Conservation (phyloP, 2,888 invertebrate genomes). For the Sepioteuthis lessoniana region DNA sequence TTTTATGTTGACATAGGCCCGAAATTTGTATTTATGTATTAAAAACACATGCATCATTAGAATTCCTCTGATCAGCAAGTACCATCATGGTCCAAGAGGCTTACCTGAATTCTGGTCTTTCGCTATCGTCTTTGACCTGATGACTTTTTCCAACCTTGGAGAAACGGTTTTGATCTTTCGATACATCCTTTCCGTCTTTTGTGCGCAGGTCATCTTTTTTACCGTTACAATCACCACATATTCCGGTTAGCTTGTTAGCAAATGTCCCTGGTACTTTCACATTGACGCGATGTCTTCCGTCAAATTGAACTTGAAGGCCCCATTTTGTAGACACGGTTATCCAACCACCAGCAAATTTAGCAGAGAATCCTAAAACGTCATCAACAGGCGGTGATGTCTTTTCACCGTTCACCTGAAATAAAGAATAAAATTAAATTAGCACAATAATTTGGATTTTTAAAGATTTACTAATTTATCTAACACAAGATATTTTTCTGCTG, state of each 20-base stretch:
- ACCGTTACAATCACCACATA: conserved; percentile 62
- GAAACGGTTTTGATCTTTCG: conserved; percentile 50
- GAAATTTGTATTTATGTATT: no score
- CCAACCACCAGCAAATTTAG: conserved; percentile 51
- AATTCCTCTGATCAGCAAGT: no score
- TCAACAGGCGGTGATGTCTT: background rate
- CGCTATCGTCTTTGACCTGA: conserved; percentile 57
- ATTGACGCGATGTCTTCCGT: conserved; percentile 55
- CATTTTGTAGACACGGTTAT: conserved; percentile 54
- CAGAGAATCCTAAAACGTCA: conserved; percentile 35
- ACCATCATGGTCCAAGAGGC: no score
- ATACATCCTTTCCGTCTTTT: conserved; percentile 54
- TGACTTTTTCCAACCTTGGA: conserved; percentile 55
- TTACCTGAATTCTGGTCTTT: background rate
- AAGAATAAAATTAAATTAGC: background rate
- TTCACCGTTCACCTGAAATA: conserved; percentile 35
- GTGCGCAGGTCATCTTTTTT: conserved; percentile 56
- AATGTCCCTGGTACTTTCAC: conserved; percentile 54
- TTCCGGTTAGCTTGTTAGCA: conserved; percentile 53
- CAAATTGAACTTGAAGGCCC: conserved; percentile 57
- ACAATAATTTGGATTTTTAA: no score
- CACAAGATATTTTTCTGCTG: no score
- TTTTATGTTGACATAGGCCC: no score
- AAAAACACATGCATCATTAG: no score
- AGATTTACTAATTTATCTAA: no score